Base-by-base conservation (phyloP, 2,113 vertebrate genomes). In the Barbus barbus region DNA sequence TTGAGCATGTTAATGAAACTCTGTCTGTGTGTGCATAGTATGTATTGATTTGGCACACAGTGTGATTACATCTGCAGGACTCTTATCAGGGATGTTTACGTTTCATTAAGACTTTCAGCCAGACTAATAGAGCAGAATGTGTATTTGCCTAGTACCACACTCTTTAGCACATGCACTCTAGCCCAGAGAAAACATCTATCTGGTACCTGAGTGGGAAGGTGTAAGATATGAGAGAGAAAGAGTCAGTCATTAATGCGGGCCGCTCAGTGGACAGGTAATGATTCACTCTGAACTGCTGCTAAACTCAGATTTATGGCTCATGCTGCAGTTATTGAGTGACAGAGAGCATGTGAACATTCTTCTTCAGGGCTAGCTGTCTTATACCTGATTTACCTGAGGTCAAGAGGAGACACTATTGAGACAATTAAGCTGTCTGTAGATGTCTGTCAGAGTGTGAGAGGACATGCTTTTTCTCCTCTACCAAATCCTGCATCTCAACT, bases 51-150 rank as follows among this genome's bases (percentile, higher is more conserved):
- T 74, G 85, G 67, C 84, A 81, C 88, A 82, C 86, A 86, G 84
- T 89, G 83, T 90, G 88, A 92, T 92, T 87, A 85, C 89, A 86
- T 90, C 71, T 51, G 1, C 86, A 86, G 86, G 85, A 84, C 86
- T 81, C 76, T 82, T 85, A 85, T 90, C 90, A 92, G 86, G 71
- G 87, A 69, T 91, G 88, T 93, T 93, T 92, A 90, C 88, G 87
- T 91, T 93, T 92, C 90, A 91, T 92, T 91, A 92, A 87, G 81
- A 81, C 85, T 89, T 83, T 84, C 77, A 88, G 73, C 36, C 79
- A 81, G 26, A 48, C 58, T 18, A 61, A 76, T 56, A 28, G 9
- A 44, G 65, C 11, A 41, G 38, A 24, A 63, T 88, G 84, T 80
- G 41, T 38, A 72, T 86, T 90, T 85, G 81, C 83, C 46, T 28